These are phyloP conservation scores for Rhinoderma darwinii DNA, from an alignment of 2,113 vertebrate genomes.

Conservation along the genomic window DNA sequence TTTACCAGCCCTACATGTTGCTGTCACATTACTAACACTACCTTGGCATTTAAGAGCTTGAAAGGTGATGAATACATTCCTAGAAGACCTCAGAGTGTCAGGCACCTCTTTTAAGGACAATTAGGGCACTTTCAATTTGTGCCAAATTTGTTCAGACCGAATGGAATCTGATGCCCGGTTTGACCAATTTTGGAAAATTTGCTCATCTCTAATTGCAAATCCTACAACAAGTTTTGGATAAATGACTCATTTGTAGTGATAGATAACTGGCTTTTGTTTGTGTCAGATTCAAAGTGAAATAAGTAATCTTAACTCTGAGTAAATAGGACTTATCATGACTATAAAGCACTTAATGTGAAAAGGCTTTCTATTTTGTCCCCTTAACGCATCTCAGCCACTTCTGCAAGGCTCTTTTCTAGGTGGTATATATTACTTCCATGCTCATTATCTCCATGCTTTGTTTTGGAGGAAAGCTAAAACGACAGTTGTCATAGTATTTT, in stretches of 20 bases:
- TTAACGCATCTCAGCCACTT: not conserved
- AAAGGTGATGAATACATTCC: no score
- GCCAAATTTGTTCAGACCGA: no score
- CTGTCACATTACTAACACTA: no score
- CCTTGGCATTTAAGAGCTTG: no score
- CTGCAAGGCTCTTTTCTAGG: slow-evolving; percentile 42
- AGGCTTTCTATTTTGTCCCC: not conserved
- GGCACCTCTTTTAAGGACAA: no score
- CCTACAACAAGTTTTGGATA: not conserved
- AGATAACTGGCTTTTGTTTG: not conserved
- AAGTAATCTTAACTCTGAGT: slow-evolving; percentile 9
- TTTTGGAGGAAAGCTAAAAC: slow-evolving; percentile 63
- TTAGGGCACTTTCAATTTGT: no score
- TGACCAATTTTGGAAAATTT: not conserved
- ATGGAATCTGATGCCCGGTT: no score
- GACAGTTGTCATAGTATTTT: slow-evolving; percentile 66
- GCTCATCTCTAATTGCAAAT: no score
- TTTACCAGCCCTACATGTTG: no score
- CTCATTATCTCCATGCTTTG: slow-evolving; percentile 61
- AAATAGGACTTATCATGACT: not conserved
- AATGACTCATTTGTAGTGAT: not conserved
- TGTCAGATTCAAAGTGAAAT: not conserved
- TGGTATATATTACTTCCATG: slow-evolving; percentile 63
- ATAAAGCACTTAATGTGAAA: slow-evolving; percentile 1
- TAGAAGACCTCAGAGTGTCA: no score